Evolutionary conservation across 2,888 invertebrate genomes (phyloP).

Genomic region (Drosophila anomalata): DNA sequence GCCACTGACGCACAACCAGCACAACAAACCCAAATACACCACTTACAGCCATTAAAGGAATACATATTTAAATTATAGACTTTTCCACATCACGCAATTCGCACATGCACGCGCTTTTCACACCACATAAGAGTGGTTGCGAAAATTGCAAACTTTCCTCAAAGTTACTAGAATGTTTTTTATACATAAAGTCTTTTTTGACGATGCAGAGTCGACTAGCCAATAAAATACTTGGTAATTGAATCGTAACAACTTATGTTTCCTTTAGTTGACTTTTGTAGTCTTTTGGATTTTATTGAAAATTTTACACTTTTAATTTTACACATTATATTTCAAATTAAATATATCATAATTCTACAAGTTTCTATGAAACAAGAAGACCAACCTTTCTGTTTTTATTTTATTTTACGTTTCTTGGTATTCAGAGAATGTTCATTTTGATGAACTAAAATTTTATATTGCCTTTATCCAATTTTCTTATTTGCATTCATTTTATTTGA

Average conservation of each 20-base stretch:
- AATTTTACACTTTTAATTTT: no score
- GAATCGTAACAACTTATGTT: no score
- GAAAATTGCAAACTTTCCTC: slow-evolving; percentile 28
- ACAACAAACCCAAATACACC: slow-evolving; percentile 16
- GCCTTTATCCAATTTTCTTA: slow-evolving; percentile 66
- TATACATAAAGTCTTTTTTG: neutral
- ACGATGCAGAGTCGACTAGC: neutral
- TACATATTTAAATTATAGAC: slow-evolving; percentile 55
- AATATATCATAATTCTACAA: no score
- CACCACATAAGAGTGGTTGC: slow-evolving; percentile 28
- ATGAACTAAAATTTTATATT: slow-evolving; percentile 34
- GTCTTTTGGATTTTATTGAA: no score
- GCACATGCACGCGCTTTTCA: slow-evolving; percentile 33
- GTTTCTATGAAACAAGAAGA: neutral
- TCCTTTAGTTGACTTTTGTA: no score
- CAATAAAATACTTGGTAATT: no score
- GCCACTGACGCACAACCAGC: slow-evolving; percentile 24
- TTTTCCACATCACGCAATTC: slow-evolving; percentile 48
- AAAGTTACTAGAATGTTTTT: slow-evolving; percentile 20
- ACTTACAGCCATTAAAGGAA: slow-evolving; percentile 54
- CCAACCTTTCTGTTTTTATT: neutral
- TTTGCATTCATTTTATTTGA: slow-evolving; percentile 68
- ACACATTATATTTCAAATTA: no score
- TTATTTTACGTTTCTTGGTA: neutral
- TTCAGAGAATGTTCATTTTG: slow-evolving; percentile 22